Percentiles rank a stretch among this genome's conserved stretches.
phyloP scores from a whole-genome alignment of 35 echinoderm and acorn worm species.

The Lytechinus variegatus region DNA sequence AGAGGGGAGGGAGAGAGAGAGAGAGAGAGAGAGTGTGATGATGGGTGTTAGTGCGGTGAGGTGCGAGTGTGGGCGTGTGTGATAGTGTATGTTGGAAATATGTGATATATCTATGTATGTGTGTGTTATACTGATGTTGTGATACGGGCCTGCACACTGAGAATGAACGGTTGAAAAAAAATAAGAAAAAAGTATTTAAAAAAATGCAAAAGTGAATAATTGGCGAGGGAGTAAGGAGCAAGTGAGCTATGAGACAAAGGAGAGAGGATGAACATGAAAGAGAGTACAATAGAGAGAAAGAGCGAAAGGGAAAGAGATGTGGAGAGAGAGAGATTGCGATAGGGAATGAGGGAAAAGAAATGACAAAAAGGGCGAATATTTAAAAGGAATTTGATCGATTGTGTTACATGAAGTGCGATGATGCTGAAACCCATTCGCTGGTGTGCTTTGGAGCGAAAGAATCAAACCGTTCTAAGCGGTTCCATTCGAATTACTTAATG shows the following conservation, averaged over 20 bases:
- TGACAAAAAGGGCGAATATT: neutral
- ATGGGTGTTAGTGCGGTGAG: neutral
- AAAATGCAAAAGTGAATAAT: neutral
- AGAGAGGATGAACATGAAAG: neutral
- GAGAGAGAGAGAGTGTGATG: too few relatives aligned
- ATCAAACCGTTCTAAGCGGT: neutral
- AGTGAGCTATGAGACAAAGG: neutral
- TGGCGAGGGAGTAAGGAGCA: neutral
- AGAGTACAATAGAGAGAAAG: neutral
- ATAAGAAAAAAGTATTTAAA: neutral
- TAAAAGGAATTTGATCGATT: conserved; percentile 5
- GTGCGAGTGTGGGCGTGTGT: too few relatives aligned
- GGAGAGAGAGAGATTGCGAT: neutral
- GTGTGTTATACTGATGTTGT: too few relatives aligned
- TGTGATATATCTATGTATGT: too few relatives aligned
- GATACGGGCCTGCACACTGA: too few relatives aligned
- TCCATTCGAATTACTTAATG: neutral
- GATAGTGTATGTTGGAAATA: too few relatives aligned
- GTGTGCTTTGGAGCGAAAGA: neutral
- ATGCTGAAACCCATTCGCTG: neutral
- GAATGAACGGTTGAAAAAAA: neutral
- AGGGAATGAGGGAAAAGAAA: neutral
- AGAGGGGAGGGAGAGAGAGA: neutral
- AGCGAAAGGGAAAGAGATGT: neutral
- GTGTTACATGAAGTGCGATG: neutral